Conservation (phyloP, 2,113 vertebrate genomes). For the Myrmecophaga tridactyla region DNA sequence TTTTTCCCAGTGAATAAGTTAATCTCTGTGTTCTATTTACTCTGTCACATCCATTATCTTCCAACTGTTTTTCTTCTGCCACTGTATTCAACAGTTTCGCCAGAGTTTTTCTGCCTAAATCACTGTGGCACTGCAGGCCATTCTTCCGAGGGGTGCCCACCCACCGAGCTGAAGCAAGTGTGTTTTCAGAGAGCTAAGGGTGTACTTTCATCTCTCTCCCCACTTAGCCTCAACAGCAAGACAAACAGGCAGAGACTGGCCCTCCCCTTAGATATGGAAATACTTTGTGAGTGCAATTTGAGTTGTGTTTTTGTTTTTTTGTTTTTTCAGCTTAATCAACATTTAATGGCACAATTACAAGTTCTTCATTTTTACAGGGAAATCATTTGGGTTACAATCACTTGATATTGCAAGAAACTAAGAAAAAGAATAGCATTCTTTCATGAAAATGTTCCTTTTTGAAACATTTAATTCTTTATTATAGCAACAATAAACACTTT, state of each 20-base stretch:
- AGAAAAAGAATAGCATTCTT: not conserved
- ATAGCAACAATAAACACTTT: not conserved
- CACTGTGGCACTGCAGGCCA: not conserved
- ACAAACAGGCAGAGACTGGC: constrained; percentile 43
- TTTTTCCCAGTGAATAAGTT: not conserved
- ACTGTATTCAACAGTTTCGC: not conserved
- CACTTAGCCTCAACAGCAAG: constrained; percentile 10
- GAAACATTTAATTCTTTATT: constrained; percentile 9
- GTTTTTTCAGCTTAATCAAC: not conserved
- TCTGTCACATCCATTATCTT: constrained; percentile 24
- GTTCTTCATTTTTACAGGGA: constrained; percentile 35
- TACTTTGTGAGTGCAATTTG: not conserved
- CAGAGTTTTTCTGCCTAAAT: constrained; percentile 50
- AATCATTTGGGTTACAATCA: not conserved
- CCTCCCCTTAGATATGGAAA: not conserved
- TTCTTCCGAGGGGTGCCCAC: constrained; percentile 55
- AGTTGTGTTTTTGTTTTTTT: not conserved
- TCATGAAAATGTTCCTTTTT: not conserved
- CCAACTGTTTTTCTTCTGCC: not conserved
- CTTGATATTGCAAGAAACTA: not conserved
- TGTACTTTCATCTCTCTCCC: constrained; percentile 21
- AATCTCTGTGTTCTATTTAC: constrained; percentile 30
- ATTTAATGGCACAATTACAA: not conserved
- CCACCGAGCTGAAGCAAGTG: constrained; percentile 48
- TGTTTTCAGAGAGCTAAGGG: not conserved